Percentiles rank a stretch among this genome's conserved stretches.
phyloP scores from a whole-genome alignment of 2,113 vertebrate species.

The Apus apus region DNA sequence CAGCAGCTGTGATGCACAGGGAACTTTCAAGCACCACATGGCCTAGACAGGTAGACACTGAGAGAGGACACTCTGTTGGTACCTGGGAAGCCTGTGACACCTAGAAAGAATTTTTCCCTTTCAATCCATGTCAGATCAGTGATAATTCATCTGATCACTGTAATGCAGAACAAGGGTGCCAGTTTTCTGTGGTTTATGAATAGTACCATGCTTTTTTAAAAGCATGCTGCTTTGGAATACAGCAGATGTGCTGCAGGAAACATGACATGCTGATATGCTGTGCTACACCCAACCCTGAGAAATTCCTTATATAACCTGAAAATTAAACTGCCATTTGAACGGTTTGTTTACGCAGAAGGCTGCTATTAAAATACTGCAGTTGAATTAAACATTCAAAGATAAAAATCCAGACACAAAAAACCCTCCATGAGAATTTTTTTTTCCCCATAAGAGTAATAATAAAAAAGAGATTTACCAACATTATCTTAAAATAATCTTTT shows the following conservation, averaged over 20 bases:
- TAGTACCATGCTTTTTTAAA: accelerated
- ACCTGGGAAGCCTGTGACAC: neutral
- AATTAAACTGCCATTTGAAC: neutral
- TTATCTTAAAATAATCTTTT: neutral
- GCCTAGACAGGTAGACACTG: neutral
- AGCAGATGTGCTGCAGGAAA: neutral
- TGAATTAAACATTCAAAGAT: neutral
- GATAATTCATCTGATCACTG: neutral
- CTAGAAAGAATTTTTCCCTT: neutral
- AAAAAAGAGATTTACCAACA: neutral
- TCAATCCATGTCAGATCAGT: neutral
- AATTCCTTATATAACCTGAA: neutral
- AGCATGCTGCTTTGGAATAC: neutral
- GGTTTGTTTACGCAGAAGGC: neutral
- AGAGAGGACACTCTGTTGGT: neutral
- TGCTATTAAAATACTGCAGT: neutral
- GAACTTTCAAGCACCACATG: neutral
- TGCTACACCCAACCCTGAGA: neutral
- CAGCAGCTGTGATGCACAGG: neutral
- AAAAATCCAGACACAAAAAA: neutral
- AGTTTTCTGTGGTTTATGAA: neutral
- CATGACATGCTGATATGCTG: accelerated
- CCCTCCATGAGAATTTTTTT: neutral
- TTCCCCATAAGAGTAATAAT: neutral
- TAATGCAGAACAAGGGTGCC: neutral